These are phyloP conservation scores for Orthosia gothica DNA, from an alignment of 2,888 invertebrate genomes.

Conservation along the genomic window DNA sequence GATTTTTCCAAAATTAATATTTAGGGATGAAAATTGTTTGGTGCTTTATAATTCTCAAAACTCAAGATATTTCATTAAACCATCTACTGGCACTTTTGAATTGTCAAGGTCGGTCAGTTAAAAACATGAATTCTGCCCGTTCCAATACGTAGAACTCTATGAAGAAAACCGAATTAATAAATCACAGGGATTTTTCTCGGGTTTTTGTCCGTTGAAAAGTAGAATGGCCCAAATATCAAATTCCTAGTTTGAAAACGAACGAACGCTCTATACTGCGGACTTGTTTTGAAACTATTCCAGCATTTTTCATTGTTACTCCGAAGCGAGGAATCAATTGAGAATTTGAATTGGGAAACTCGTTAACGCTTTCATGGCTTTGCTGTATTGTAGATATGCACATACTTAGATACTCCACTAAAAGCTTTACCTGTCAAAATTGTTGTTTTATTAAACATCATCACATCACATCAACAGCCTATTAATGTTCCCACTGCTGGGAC, in stretches of 20 bases:
- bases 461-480: no score
- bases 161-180: no score
- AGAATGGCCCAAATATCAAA: constrained; percentile 47
- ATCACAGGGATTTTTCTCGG: no score
- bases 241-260: constrained; percentile 43
- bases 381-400: not conserved
- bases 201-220: not conserved
- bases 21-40: no score
- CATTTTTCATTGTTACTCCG: constrained; percentile 16
- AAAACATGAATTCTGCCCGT: no score
- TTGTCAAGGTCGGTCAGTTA: no score
- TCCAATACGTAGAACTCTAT: no score
- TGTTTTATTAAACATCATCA: not conserved
- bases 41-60: no score
- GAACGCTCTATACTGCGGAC: constrained; percentile 27
- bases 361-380: not conserved
- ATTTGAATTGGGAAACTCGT: constrained; percentile 26
- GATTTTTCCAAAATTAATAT: no score
- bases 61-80: no score
- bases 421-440: constrained; percentile 3
- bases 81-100: no score
- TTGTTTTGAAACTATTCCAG: constrained; percentile 56
- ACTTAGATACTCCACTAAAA: not conserved
- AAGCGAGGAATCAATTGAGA: constrained; percentile 28
- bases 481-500: no score